These are phyloP conservation scores for Garrulus glandarius DNA, from an alignment of 2,797 vertebrate species.

Conservation along the genomic window DNA sequence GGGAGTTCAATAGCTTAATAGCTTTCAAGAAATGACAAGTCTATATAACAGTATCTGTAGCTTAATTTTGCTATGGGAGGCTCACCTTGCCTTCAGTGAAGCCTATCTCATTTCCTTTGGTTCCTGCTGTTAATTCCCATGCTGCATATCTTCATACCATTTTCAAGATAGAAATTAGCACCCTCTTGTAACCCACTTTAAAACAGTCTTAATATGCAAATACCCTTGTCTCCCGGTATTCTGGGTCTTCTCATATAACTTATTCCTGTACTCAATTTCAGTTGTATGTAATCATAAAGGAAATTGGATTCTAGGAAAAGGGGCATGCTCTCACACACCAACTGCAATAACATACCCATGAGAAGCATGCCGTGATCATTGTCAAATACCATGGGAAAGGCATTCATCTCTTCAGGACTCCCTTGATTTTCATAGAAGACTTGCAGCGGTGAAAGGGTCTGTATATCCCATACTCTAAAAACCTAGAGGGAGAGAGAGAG, in stretches of 20 bases:
- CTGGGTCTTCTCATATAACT: neutral
- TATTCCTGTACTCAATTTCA: neutral
- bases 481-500: constrained; percentile 46
- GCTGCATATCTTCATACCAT: neutral
- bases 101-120: neutral
- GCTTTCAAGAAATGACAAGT: neutral
- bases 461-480: constrained; percentile 77
- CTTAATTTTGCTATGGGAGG: neutral
- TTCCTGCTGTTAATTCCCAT: neutral
- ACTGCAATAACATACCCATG: constrained; percentile 41
- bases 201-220: neutral
- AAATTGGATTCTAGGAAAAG: neutral
- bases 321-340: neutral
- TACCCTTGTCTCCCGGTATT: neutral
- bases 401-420: constrained; percentile 61
- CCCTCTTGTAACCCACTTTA: neutral
- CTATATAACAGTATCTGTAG: neutral
- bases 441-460: constrained; percentile 73
- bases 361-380: constrained; percentile 56
- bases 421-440: constrained; percentile 69
- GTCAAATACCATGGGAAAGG: constrained; percentile 73
- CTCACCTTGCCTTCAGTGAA: neutral
- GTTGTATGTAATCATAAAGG: neutral
- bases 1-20: neutral
- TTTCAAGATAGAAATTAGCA: neutral